Base-by-base conservation (phyloP, 2,113 vertebrate genomes). In the Andinoacara biseriatus region DNA sequence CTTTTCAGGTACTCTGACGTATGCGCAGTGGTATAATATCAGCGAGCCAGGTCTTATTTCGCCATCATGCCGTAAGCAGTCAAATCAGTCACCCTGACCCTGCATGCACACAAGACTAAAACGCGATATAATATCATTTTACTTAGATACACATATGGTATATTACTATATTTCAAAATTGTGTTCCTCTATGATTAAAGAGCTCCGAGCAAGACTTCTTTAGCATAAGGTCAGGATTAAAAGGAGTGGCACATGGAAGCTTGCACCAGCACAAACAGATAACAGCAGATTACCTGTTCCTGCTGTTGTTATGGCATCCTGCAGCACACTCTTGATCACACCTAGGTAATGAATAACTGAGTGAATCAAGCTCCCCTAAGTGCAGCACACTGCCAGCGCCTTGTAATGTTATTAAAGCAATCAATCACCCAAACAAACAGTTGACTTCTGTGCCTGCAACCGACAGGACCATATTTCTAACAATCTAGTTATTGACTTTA, bases 291-390 rank as follows among this genome's bases (percentile, higher is more conserved):
- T 84, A 89, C 78, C 86, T 81, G 67, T 81, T 78, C 38, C 81
- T 76, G 83, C 80, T 67, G 89, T 80, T 90, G 89, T 91, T 89
- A 80, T 83, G 82, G 82, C 4, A 20, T 57, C 62, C 61, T 65
- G 58, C 40, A 85, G 76, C 81, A 58, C 54, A 75, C 69, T 82
- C 74, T 14, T 10, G 5, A 60, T 86, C 76, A 79, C 80, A 82
- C 78, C 69, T 85, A 38, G 92, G 46, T 93, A 95, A 95, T 94
- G 90, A 95, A 86, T 94, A 92, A 95, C 93, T 29, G 76, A 58
- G 78, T 77, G 87, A 85, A 89, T 78, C 31, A n/a, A 81, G 43
- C 54, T 82, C 24, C 31, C 31, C 29, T 4, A 15, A 78, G 49
- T 8, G n/a, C 52, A 69, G 3, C 62, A 10, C 63, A 67, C 33